Conservation (phyloP, 2,797 vertebrate genomes). For the Hozukius guyotensis region DNA sequence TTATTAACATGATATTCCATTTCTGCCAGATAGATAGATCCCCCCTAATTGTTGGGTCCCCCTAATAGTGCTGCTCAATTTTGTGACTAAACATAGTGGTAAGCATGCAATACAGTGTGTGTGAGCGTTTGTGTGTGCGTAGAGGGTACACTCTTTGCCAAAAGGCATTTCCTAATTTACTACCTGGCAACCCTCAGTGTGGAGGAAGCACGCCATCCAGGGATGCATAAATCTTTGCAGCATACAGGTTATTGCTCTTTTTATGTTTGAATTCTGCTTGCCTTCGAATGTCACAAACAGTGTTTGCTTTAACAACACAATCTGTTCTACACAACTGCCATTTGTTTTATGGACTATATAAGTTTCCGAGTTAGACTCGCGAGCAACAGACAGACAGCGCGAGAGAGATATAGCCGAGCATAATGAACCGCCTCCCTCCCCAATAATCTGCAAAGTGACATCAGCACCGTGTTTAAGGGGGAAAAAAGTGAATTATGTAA, state of each 20-base stretch:
- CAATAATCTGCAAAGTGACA: conserved; percentile 79
- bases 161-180: conserved; percentile 81
- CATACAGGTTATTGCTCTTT: conserved; percentile 82
- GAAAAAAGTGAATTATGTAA: conserved; percentile 80
- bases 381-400: conserved; percentile 61
- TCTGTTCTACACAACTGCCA: conserved; percentile 82
- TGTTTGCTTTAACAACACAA: conserved; percentile 84
- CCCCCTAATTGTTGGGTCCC: no score
- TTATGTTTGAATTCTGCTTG: conserved; percentile 81
- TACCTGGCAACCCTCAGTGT: conserved; percentile 76
- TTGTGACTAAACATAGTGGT: conserved; percentile 24
- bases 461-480: conserved; percentile 71
- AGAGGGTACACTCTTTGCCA: conserved; percentile 66
- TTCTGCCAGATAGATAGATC: no score
- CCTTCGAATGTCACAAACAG: conserved; percentile 79
- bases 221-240: conserved; percentile 80
- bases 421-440: conserved; percentile 74
- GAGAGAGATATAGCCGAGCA: conserved; percentile 51
- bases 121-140: not conserved
- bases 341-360: conserved; percentile 85
- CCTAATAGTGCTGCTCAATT: not conserved
- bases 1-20: no score
- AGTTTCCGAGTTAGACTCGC: conserved; percentile 62
- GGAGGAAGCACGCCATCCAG: conserved; percentile 66
- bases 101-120: not conserved